These are phyloP conservation scores for Taeniopygia guttata DNA, from an alignment of 2,797 vertebrate species.

Conservation along the genomic window DNA sequence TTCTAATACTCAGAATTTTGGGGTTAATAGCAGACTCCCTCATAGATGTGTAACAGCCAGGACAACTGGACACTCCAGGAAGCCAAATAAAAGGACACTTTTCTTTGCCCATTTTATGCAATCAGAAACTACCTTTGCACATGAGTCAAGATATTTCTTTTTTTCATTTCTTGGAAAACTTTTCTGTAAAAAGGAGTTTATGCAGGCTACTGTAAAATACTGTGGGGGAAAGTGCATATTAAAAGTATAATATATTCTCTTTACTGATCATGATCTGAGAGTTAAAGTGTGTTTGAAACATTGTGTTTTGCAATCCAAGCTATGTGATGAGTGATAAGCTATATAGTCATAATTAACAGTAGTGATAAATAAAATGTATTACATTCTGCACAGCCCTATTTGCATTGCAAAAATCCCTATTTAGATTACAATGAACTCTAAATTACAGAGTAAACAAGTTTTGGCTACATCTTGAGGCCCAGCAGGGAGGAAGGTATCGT, in stretches of 20 bases:
- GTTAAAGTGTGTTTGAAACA: slow-evolving; percentile 34
- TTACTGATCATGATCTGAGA: slow-evolving; percentile 48
- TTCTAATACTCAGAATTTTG: neutral
- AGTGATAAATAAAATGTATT: slow-evolving; percentile 43
- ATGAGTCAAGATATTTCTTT: neutral
- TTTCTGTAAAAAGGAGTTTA: neutral
- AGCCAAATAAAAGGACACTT: neutral
- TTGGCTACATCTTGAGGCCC: slow-evolving; percentile 38
- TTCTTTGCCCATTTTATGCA: neutral
- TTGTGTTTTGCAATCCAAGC: slow-evolving; percentile 44
- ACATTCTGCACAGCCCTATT: slow-evolving; percentile 29
- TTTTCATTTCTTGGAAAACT: neutral
- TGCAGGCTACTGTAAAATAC: neutral
- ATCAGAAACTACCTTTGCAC: neutral
- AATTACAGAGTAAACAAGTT: slow-evolving; percentile 62
- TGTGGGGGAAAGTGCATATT: neutral
- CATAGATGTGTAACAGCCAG: neutral
- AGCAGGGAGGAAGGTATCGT: slow-evolving; percentile 37
- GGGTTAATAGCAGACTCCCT: neutral
- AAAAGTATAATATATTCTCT: slow-evolving; percentile 29
- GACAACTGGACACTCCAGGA: neutral
- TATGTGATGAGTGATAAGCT: slow-evolving; percentile 53
- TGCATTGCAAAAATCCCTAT: slow-evolving; percentile 58
- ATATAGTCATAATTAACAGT: slow-evolving; percentile 33
- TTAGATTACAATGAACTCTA: slow-evolving; percentile 57